Evolutionary conservation across 2,797 vertebrate species (phyloP).

Genomic region (Myripristis jacobus): DNA sequence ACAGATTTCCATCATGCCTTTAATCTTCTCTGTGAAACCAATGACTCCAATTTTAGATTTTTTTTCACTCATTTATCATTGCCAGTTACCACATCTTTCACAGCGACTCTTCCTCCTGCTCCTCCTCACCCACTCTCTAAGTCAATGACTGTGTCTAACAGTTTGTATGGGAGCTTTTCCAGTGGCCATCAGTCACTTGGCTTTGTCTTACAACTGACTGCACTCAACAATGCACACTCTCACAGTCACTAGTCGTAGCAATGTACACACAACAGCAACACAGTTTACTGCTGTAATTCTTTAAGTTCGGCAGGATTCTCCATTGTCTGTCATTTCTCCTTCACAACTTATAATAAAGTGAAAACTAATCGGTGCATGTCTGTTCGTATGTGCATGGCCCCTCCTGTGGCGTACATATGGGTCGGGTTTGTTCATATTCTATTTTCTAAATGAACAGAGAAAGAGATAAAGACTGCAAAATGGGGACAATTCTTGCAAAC

Average conservation of each 20-base stretch:
- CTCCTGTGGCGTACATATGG: background rate
- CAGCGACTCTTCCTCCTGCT: constrained; percentile 27
- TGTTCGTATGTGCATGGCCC: background rate
- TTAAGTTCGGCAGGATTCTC: constrained; percentile 26
- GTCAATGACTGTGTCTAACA: constrained; percentile 43
- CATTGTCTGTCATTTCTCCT: constrained; percentile 28
- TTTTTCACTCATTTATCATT: constrained; percentile 46
- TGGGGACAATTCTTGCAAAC: background rate
- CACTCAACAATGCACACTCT: background rate
- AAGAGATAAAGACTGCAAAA: background rate
- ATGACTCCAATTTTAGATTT: constrained; percentile 49
- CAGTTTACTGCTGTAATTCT: constrained; percentile 21
- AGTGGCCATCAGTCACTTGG: background rate
- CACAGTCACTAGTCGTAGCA: background rate
- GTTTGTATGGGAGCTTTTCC: constrained; percentile 20
- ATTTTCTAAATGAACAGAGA: constrained; percentile 9
- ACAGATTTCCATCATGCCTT: constrained; percentile 44
- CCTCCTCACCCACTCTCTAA: constrained; percentile 21
- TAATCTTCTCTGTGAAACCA: constrained; percentile 57
- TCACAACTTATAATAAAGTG: constrained; percentile 20
- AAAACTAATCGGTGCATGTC: constrained; percentile 3
- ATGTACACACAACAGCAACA: background rate
- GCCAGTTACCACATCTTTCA: constrained; percentile 51
- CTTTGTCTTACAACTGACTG: background rate
- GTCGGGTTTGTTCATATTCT: background rate